Conservation (phyloP, 2,888 invertebrate species). For the Nemoura dubitans region DNA sequence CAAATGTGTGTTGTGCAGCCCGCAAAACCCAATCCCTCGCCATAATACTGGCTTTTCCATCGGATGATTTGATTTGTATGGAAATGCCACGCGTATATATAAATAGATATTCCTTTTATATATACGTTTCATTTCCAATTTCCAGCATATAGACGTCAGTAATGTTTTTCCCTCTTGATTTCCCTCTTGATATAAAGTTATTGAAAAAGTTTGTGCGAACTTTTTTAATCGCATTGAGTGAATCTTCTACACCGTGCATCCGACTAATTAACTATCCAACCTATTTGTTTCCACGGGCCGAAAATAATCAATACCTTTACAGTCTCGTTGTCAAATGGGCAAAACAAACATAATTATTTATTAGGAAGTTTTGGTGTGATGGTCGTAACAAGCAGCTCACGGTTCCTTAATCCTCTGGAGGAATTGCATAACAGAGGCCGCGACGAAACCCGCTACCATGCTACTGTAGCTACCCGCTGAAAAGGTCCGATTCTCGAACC, state of each 20-base stretch:
- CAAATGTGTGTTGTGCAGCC: background rate
- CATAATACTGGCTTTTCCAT: background rate
- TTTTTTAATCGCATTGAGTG: constrained; percentile 1
- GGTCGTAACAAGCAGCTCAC: background rate
- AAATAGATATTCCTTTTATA: background rate
- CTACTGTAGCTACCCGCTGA: too few relatives aligned
- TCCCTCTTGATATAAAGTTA: background rate
- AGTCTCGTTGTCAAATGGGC: background rate
- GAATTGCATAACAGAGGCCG: background rate
- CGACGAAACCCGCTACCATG: too few relatives aligned
- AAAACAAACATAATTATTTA: background rate
- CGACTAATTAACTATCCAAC: background rate
- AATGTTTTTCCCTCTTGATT: background rate
- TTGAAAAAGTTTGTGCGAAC: background rate
- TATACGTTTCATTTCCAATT: background rate
- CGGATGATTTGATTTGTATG: background rate
- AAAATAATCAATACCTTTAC: background rate
- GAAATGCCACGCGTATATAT: background rate
- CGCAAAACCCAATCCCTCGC: background rate
- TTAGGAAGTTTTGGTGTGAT: background rate
- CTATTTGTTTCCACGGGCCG: background rate
- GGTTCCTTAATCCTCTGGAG: background rate
- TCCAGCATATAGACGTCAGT: background rate
- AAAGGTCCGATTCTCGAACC: background rate
- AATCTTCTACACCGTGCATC: background rate